A percentile compares a stretch with the other conserved stretches of the same genome.
phyloP scores from a whole-genome alignment of 2,888 invertebrate genomes.

The Myopa testacea region DNA sequence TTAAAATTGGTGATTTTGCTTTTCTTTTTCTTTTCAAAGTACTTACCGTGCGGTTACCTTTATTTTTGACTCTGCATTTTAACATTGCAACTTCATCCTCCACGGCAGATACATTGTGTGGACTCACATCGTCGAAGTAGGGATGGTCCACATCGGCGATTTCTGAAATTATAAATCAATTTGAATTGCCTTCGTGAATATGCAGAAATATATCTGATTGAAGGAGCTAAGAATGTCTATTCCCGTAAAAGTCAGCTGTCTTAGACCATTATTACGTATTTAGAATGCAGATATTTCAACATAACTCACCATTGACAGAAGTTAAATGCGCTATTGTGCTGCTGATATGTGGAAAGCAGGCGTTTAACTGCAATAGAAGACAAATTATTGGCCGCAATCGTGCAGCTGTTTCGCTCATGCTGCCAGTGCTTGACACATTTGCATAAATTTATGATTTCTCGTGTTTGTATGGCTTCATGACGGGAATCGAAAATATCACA shows the following conservation, averaged over 20 bases:
- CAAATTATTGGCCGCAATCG: slow-evolving; percentile 48
- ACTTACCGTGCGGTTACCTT: slow-evolving; percentile 87
- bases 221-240: not conserved
- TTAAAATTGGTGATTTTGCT: too few relatives aligned
- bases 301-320: slow-evolving; percentile 51
- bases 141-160: slow-evolving; percentile 71
- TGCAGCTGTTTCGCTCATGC: slow-evolving; percentile 7
- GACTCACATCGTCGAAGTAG: slow-evolving; percentile 86
- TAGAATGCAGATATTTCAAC: not conserved
- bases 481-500: too few relatives aligned
- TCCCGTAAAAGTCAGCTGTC: not conserved
- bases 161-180: slow-evolving; percentile 42
- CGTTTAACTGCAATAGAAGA: slow-evolving; percentile 53
- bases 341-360: slow-evolving; percentile 52
- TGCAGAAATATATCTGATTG: not conserved
- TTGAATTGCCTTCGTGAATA: not conserved
- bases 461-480: too few relatives aligned
- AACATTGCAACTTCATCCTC: slow-evolving; percentile 85
- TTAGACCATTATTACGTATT: not conserved
- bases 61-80: slow-evolving; percentile 86
- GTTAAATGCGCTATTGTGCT: slow-evolving; percentile 48
- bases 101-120: slow-evolving; percentile 85
- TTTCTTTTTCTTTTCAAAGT: not conserved
- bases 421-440: not conserved
- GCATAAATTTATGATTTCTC: too few relatives aligned